phyloP scores from a whole-genome alignment of 2,797 vertebrate genomes.

The Poeciliopsis infans region DNA sequence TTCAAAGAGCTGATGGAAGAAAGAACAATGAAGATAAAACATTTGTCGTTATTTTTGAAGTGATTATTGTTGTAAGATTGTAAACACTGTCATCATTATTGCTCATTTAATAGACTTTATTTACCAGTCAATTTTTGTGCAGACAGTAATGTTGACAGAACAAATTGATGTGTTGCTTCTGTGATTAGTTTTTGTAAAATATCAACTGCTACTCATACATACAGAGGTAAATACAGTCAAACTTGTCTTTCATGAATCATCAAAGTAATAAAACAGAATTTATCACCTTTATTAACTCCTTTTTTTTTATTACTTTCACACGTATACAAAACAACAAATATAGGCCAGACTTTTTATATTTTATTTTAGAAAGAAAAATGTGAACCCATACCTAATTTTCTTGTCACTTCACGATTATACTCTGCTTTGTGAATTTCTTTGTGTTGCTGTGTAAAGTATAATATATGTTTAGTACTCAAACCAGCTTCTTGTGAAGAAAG shows the following conservation, averaged over 20 bases:
- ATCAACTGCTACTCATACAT: not conserved
- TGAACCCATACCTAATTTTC: not conserved
- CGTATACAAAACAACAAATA: not conserved
- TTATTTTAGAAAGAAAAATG: not conserved
- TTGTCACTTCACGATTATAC: not conserved
- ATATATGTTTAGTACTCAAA: not conserved
- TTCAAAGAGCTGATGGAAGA: constrained; percentile 3
- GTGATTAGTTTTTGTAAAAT: not conserved
- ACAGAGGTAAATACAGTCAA: not conserved
- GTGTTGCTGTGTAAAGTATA: not conserved
- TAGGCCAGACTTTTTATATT: not conserved
- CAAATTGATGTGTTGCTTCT: not conserved
- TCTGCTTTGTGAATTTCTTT: not conserved
- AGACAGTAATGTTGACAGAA: not conserved
- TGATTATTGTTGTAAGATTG: not conserved
- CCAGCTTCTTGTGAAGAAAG: not conserved
- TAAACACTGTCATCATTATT: not conserved
- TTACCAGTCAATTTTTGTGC: not conserved
- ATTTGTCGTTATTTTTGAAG: not conserved
- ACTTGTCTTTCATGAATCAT: not conserved
- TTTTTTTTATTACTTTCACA: not conserved
- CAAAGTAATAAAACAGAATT: not conserved
- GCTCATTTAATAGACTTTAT: not conserved
- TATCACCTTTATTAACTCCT: not conserved
- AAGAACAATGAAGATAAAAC: not conserved